phyloP scores from a whole-genome alignment of 2,888 invertebrate genomes.

The Teleiodes luculella region DNA sequence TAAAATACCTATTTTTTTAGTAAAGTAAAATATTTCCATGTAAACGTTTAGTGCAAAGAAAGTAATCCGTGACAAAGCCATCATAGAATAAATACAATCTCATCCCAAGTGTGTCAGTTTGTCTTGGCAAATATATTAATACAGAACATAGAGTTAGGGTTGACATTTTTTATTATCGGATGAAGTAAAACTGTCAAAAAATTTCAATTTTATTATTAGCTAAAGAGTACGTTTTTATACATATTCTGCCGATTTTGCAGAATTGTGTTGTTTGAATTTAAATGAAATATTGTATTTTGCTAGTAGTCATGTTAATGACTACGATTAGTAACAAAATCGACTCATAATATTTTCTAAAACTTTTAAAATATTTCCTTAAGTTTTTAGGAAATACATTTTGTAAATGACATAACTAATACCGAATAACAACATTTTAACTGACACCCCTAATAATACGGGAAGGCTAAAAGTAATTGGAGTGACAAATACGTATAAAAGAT shows the following conservation, averaged over 20 bases:
- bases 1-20: neutral
- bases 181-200: too few relatives aligned
- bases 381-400: too few relatives aligned
- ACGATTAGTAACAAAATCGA: too few relatives aligned
- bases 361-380: too few relatives aligned
- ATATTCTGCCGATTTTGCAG: too few relatives aligned
- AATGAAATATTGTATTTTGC: too few relatives aligned
- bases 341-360: too few relatives aligned
- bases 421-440: conserved; percentile 7
- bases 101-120: conserved; percentile 43
- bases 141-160: conserved; percentile 1
- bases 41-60: conserved; percentile 20
- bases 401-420: too few relatives aligned
- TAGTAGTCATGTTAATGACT: too few relatives aligned
- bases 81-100: conserved; percentile 49
- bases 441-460: conserved; percentile 42
- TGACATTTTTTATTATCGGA: neutral
- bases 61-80: conserved; percentile 35
- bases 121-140: conserved; percentile 35
- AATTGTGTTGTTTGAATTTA: too few relatives aligned
- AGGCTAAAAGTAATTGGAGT: conserved; percentile 50
- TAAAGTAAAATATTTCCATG: neutral
- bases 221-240: too few relatives aligned
- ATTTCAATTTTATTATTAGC: too few relatives aligned
- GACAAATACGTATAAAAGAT: conserved; percentile 32